Percentiles rank a stretch among this genome's conserved stretches.
phyloP scores from a whole-genome alignment of 1,140 invertebrate genomes.

The Cherax quadricarinatus region DNA sequence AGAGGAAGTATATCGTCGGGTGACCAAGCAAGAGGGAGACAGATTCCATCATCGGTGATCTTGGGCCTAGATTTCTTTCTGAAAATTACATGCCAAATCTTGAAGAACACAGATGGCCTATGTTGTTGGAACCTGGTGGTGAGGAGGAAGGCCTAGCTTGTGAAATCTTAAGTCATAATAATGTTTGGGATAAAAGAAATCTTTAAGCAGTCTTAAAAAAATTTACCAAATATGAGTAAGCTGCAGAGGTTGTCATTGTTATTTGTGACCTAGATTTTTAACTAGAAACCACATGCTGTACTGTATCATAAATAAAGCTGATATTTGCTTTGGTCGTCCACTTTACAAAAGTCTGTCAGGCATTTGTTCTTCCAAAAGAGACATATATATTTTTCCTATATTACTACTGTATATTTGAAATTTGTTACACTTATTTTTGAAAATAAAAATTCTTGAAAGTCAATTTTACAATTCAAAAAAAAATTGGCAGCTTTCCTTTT shows the following conservation, averaged over 20 bases:
- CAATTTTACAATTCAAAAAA: not conserved
- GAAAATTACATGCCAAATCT: slow-evolving; percentile 7
- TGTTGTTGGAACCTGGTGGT: not conserved
- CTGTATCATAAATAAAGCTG: not conserved
- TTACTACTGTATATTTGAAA: not conserved
- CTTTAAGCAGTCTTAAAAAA: not conserved
- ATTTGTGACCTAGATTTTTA: not conserved
- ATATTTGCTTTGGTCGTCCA: not conserved
- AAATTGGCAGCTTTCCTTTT: slow-evolving; percentile 14
- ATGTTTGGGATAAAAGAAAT: not conserved
- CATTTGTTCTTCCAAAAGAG: not conserved
- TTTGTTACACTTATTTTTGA: not conserved
- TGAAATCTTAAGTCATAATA: not conserved
- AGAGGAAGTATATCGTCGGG: slow-evolving; percentile 81
- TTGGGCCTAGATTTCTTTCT: slow-evolving; percentile 8
- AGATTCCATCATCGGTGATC: slow-evolving; percentile 53
- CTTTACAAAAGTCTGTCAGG: not conserved
- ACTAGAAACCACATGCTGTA: not conserved
- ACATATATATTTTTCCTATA: not conserved
- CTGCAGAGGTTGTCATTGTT: not conserved
- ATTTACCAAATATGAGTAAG: not conserved
- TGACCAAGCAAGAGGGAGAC: slow-evolving; percentile 72
- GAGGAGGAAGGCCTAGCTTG: not conserved
- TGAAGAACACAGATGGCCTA: not conserved
- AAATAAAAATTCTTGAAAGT: not conserved